A percentile compares a stretch with the other conserved stretches of the same genome.
Evolutionary conservation across 2,888 invertebrate species (phyloP).

Genomic region (Keiferia lycopersicella): DNA sequence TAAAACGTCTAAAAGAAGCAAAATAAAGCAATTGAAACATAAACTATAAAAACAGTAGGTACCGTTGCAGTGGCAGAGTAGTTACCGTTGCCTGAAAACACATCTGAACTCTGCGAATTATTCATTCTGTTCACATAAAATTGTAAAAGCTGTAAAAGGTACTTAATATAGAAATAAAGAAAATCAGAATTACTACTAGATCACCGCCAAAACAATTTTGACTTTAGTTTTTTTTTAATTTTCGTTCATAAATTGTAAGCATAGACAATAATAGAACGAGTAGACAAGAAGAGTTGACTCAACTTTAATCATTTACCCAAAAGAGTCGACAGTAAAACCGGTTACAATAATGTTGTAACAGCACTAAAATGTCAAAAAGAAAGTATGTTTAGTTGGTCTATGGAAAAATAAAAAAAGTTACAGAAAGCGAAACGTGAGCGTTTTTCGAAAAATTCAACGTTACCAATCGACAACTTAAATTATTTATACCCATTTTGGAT

Average conservation of each 20-base stretch:
- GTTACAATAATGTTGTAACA: not conserved
- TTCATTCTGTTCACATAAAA: slow-evolving; percentile 44
- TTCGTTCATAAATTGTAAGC: too few species aligned
- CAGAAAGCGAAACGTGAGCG: slow-evolving; percentile 47
- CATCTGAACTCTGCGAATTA: slow-evolving; percentile 59
- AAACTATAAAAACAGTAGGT: slow-evolving; percentile 47
- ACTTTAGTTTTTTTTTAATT: too few species aligned
- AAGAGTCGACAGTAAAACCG: not conserved
- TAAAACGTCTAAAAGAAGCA: slow-evolving; percentile 27
- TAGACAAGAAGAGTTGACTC: not conserved
- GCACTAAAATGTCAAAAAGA: slow-evolving; percentile 9
- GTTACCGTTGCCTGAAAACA: slow-evolving; percentile 48
- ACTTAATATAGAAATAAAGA: too few species aligned
- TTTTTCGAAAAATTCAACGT: slow-evolving; percentile 37
- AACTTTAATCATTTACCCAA: not conserved
- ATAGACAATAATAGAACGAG: too few species aligned
- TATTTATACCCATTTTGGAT: not conserved
- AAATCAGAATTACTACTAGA: too few species aligned
- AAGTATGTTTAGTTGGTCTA: slow-evolving; percentile 14
- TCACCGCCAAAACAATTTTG: too few species aligned
- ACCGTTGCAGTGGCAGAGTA: slow-evolving; percentile 40
- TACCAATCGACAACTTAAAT: not conserved
- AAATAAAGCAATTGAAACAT: not conserved
- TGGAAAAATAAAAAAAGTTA: slow-evolving; percentile 31
- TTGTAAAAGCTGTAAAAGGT: not conserved